Evolutionary conservation across 2,113 vertebrate genomes (phyloP), one percentile per base, ranked within the genome.

Genomic region (Cairina moschata): DNA sequence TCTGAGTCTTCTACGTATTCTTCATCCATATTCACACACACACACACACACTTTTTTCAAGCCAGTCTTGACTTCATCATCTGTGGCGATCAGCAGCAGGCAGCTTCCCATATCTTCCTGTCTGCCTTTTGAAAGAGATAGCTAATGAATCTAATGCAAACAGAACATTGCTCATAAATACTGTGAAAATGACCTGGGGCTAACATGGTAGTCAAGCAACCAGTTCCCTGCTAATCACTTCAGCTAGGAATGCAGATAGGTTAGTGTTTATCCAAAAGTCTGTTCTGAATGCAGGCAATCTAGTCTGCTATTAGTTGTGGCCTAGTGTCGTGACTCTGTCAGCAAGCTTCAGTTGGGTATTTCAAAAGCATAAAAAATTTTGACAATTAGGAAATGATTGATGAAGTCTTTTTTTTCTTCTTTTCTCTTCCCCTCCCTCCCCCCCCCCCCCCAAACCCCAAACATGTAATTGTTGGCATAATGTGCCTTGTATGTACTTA

Each of bases 1-100:
- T 76, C 9, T 29, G 13, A 17, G 5, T 42, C 23, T 63, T 77
- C n/a, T 83, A 25, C 6, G 52, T 60, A 1, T 3, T 83, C 56
- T 60, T 16, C 1, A 26, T 44, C 13, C 2, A 6, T 5, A 6
- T 7, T n/a, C 9, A 2, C 5, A 0, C 2, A 17, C 15, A 32
- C 7, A 2, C 5, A 40, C 17, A 31, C 17, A 8, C 42, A 44
- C 10, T 4, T 54, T 72, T 55, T 82, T 46, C 34, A 50, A 58
- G 9, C 8, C 17, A 26, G 28, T 34, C 52, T 54, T 76, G 26
- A 34, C 13, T 62, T 14, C 29, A 15, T 78, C 32, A 59, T 26
- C n/a, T 71, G 8, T 22, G 55, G 14, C 54, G 14, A 44, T 62
- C n/a, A 88, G 31, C 40, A 62, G 29, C 7, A 40, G 18, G 25